Conservation (phyloP, 2,888 invertebrate species). For the Nipponacmea schrenckii region DNA sequence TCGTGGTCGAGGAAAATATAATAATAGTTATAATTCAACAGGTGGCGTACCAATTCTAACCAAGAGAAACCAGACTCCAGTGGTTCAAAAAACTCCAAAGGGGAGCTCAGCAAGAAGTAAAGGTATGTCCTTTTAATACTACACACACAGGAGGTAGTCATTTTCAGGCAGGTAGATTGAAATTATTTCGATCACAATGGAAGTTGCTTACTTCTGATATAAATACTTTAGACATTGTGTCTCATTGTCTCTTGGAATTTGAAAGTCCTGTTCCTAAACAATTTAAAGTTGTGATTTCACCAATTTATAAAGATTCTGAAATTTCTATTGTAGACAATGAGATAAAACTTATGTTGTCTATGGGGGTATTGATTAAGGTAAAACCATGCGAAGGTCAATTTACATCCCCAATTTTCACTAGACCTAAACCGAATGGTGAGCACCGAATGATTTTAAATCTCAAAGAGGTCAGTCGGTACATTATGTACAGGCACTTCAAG, state of each 20-base stretch:
- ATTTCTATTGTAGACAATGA: too few species aligned
- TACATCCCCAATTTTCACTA: not conserved
- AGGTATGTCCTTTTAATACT: not conserved
- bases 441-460: not conserved
- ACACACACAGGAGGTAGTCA: not conserved
- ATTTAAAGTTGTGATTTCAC: too few species aligned
- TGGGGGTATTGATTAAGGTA: too few species aligned
- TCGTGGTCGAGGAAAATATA: not conserved
- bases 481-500: slow-evolving; percentile 17
- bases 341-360: too few species aligned
- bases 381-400: not conserved
- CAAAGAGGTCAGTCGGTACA: slow-evolving; percentile 13
- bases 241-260: not conserved
- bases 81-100: slow-evolving; percentile 11
- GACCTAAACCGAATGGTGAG: not conserved
- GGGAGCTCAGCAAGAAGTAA: not conserved
- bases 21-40: not conserved
- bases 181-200: not conserved
- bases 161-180: slow-evolving; percentile 9
- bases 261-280: not conserved
- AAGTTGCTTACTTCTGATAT: not conserved
- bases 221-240: not conserved
- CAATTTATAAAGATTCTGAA: too few species aligned
- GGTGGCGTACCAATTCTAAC: not conserved
- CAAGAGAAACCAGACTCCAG: not conserved